Base-by-base conservation (phyloP, 2,113 vertebrate genomes). In the Ciconia maguari region DNA sequence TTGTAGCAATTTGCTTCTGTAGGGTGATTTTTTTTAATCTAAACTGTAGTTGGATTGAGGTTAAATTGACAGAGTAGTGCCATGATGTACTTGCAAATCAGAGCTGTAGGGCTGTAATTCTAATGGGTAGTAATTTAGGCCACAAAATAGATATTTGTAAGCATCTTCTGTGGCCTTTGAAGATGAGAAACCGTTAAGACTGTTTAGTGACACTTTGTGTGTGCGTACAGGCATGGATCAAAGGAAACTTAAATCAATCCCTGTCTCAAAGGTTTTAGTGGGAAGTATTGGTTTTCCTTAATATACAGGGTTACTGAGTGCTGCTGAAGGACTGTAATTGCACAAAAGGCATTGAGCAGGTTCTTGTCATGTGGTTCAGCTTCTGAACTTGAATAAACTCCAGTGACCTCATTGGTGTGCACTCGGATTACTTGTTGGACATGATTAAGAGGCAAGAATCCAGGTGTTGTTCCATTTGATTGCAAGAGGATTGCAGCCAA, bases 371-470 rank as follows among this genome's bases (percentile, higher is more conserved):
- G 48, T 93, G 74, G 24, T 87, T 92, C 77, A 79, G 83, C 65
- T 89, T 34, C 74, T 92, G 87, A 87, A 89, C 92, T 83, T 44
- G 61, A 97, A 24, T 94, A 87, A 93, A 87, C 96, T 76, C 66
- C 22, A 87, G 72, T 92, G 94, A 91, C 88, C 77, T 96, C 86
- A 87, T 55, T 85, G 83, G 24, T 68, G 77, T 71, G 86, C 20
- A 16, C 88, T 96, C 64, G 9, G 17, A 49, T 96, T 95, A 92
- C 90, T 93, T 90, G 58, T 42, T 92, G 87, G 89, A n/a, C 61
- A 32, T 77, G n/a, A 65, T n/a, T 64, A 79, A 81, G 72, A 86
- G 57, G 72, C 44, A 87, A 32, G 70, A 96, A 92, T 97, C 74
- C 86, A 94, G 95, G 86, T 96, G 80, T n/a, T 94, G 77, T 89